Base-by-base conservation (phyloP, 2,888 invertebrate genomes). In the Scaptomyza flava region DNA sequence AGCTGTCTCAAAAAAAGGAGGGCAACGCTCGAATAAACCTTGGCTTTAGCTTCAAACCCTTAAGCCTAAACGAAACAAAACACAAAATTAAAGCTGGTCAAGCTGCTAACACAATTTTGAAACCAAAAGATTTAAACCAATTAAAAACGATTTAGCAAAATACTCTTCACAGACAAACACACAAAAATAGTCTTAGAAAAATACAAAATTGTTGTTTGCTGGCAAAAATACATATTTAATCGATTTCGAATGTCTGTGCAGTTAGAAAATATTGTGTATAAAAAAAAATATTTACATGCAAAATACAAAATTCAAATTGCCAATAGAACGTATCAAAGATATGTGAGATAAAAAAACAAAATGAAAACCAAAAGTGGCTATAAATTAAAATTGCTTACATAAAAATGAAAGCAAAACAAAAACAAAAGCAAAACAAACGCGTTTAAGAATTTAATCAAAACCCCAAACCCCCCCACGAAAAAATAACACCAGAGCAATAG, bases 371-470 rank as follows among this genome's bases (percentile, higher is more conserved):
- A 46, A n/a, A 64, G 6, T 46, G 76, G 30, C 17, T 20, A 58
- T 76, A 57, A 66, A 68, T 72, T 72, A 12, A 30, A 51, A 58
- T 52, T 36, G 47, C 45, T 46, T 43, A 33, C 48, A 34, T 50
- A 23, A 20, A 63, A 50, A 50, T 31, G n/a, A n/a, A n/a, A n/a
- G n/a, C n/a, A n/a, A n/a, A n/a, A n/a, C n/a, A n/a, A n/a, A n/a
- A n/a, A n/a, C n/a, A 8, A 17, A 7, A 14, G 0, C 6, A 5
- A 36, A 14, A 38, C 38, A 43, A 51, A 43, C 31, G 41, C 50
- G 43, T 7, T 50, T 33, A 48, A 67, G 68, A 82, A 77, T 80
- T 76, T 80, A 80, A 80, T 85, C 86, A 80, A 79, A 82, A 62
- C 57, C 41, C 34, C 41, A 36, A 6, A 36, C n/a, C 14, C 14